Evolutionary conservation across 2,113 vertebrate genomes (phyloP), one percentile per base, ranked within the genome.

Genomic region (Phodopus roborovskii): DNA sequence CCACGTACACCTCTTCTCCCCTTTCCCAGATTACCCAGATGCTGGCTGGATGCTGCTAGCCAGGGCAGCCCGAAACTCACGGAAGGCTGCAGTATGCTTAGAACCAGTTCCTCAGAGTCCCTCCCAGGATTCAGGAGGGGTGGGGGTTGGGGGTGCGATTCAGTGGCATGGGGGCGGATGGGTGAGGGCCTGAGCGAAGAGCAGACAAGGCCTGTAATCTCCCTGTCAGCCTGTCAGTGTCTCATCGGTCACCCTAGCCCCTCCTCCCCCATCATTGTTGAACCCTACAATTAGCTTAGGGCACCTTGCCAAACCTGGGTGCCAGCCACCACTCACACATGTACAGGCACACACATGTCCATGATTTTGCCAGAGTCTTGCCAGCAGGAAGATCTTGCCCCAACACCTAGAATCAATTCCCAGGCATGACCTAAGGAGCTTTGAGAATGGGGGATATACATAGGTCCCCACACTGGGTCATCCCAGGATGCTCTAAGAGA

Each of bases 61-160:
- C 39, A 4, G 60, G 77, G 50, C 48, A 39, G 90, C 86, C 88
- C 36, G 77, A 73, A 74, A 70, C 75, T 50, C 45, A 33, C 0
- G 13, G 13, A 56, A 53, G 48, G 85, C 77, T 74, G 71, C 84
- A 19, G 79, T 50, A 66, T 86, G 84, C 91, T 77, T 53, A 53
- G 82, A 53, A 75, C 90, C 92, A 90, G 79, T 70, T 53, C 82
- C 3, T 2, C 82, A 58, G 26, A 26, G 7, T 73, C 93, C 68
- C 71, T 66, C 60, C 33, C 0, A 0, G 33, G 19, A 70, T 19
- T 24, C 45, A 97, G 97, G 98, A 97, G 98, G 98, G 97, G 98
- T 98, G 0, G 97, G 98, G 98, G 98, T 98, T 98, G 98, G 45
- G 58, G 39, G n/a, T 84, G 39, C 39, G 5, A 64, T 64, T 64